These are phyloP conservation scores for Leptinotarsa haldemani DNA, from an alignment of 2,888 invertebrate genomes.

Conservation along the genomic window DNA sequence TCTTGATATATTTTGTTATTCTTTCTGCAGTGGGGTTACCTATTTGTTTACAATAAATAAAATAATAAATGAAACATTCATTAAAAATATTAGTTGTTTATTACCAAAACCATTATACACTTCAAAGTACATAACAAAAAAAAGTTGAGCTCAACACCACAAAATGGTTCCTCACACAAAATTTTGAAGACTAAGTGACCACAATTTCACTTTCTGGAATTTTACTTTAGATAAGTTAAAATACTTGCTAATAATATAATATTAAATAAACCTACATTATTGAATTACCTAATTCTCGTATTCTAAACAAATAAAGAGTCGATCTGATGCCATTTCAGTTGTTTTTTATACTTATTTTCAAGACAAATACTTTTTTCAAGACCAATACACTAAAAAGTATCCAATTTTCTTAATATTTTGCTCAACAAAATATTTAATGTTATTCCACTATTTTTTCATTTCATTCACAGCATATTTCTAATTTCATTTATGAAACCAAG, in stretches of 20 bases:
- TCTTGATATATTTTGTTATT: too few species aligned
- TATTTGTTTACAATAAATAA: too few species aligned
- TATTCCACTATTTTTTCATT: too few species aligned
- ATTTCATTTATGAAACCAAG: too few species aligned
- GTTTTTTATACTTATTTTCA: background rate
- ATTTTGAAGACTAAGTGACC: conserved; percentile 21
- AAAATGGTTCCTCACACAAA: conserved; percentile 33
- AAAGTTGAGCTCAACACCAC: conserved; percentile 45
- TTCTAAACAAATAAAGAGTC: conserved; percentile 13
- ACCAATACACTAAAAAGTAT: background rate
- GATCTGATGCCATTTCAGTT: background rate
- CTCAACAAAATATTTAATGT: too few species aligned
- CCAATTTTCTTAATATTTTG: too few species aligned
- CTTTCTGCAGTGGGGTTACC: too few species aligned
- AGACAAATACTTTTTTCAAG: background rate
- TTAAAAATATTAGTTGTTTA: conserved; percentile 45
- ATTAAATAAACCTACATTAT: conserved; percentile 15
- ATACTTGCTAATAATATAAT: conserved; percentile 1
- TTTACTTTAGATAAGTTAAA: background rate
- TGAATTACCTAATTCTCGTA: background rate
- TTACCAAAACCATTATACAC: conserved; percentile 50
- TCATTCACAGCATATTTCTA: too few species aligned
- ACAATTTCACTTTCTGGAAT: background rate
- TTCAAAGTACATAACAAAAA: conserved; percentile 40
- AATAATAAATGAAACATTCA: conserved; percentile 23